Conservation (phyloP, 64 coral and sea anemone species). For the Orbicella faveolata region DNA sequence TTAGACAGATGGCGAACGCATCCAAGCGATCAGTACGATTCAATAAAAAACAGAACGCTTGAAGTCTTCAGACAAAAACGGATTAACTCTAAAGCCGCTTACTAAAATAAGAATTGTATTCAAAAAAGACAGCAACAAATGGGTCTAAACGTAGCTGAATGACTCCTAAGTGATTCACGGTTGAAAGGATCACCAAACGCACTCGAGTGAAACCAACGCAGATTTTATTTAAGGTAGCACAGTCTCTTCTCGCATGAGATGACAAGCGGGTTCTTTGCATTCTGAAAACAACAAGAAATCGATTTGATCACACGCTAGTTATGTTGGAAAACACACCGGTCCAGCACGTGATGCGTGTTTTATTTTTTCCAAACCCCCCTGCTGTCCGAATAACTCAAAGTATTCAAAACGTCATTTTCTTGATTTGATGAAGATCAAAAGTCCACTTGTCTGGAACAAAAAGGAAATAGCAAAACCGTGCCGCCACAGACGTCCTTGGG, state of each 20-base stretch:
- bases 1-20: not conserved
- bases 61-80: not conserved
- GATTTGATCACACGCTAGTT: slow-evolving; percentile 1
- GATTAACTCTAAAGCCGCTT: slow-evolving; percentile 2
- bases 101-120: not conserved
- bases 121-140: not conserved
- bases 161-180: not conserved
- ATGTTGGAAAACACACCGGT: slow-evolving; percentile 1
- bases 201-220: not conserved
- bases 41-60: not conserved
- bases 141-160: not conserved
- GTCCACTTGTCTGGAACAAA: not conserved
- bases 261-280: not conserved
- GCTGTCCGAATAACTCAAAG: not conserved
- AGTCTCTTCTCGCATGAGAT: not conserved
- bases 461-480: not conserved
- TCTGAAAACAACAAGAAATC: not conserved
- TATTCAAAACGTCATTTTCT: not conserved
- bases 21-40: not conserved
- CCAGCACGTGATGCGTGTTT: not conserved
- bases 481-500: not conserved
- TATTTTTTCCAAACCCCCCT: not conserved
- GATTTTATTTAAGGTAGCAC: no score
- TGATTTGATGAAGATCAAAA: not conserved
- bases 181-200: not conserved